These are phyloP conservation scores for Natrix natrix DNA, from an alignment of 2,797 vertebrate species.

Conservation along the genomic window DNA sequence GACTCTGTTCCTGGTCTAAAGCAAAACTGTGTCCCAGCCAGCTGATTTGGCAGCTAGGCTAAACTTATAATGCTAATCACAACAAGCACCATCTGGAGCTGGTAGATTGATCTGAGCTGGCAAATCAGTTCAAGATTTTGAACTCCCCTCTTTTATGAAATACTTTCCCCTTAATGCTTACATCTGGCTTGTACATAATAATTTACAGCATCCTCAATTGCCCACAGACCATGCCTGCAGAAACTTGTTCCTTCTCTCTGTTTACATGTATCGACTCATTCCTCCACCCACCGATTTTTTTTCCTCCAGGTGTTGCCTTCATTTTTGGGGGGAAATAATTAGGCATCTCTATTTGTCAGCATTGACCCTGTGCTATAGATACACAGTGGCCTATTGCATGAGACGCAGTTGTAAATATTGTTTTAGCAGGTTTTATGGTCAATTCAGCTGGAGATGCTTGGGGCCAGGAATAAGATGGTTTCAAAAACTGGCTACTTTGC, in stretches of 20 bases:
- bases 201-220: not conserved
- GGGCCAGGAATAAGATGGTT: slow-evolving; percentile 49
- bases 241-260: not conserved
- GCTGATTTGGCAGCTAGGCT: slow-evolving; percentile 25
- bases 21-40: not conserved
- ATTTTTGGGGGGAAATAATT: slow-evolving; percentile 31
- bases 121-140: slow-evolving; percentile 34
- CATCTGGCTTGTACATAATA: slow-evolving; percentile 26
- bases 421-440: slow-evolving; percentile 62
- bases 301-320: not conserved
- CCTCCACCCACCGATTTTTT: not conserved
- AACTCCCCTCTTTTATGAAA: slow-evolving; percentile 26
- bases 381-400: slow-evolving; percentile 40
- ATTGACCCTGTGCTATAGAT: slow-evolving; percentile 60
- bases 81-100: slow-evolving; percentile 23
- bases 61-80: slow-evolving; percentile 20
- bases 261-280: not conserved
- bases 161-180: slow-evolving; percentile 1
- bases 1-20: slow-evolving; percentile 19
- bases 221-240: slow-evolving; percentile 12
- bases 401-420: slow-evolving; percentile 63
- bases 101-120: slow-evolving; percentile 11
- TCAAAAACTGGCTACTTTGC: slow-evolving; percentile 46
- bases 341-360: slow-evolving; percentile 64
- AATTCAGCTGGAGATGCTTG: slow-evolving; percentile 50